A percentile compares a stretch with the other conserved stretches of the same genome.
phyloP scores from a whole-genome alignment of 2,888 invertebrate species.

The Clostera curtula region DNA sequence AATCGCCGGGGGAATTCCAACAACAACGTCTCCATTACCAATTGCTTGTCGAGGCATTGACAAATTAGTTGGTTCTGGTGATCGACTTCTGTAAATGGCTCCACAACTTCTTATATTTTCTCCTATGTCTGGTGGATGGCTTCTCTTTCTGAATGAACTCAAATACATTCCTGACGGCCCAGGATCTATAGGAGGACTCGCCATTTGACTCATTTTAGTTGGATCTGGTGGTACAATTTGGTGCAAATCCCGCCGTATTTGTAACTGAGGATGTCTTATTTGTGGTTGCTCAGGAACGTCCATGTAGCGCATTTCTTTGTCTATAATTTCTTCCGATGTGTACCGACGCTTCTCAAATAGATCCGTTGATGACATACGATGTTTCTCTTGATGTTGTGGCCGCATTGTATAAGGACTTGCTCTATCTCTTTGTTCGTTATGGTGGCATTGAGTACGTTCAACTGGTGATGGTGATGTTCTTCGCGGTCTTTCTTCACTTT shows the following conservation, averaged over 20 bases:
- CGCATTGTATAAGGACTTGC: slow-evolving; percentile 83
- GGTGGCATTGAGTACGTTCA: slow-evolving; percentile 81
- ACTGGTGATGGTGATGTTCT: slow-evolving; percentile 51
- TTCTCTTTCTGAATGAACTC: slow-evolving; percentile 73
- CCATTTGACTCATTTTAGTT: slow-evolving; percentile 51
- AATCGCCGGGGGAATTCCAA: slow-evolving; percentile 54
- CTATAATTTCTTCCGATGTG: slow-evolving; percentile 63
- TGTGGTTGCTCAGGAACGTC: slow-evolving; percentile 63
- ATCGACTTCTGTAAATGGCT: slow-evolving; percentile 56
- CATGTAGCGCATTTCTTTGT: slow-evolving; percentile 63
- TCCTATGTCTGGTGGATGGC: slow-evolving; percentile 68
- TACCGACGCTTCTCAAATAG: slow-evolving; percentile 60
- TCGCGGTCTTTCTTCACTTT: slow-evolving; percentile 60
- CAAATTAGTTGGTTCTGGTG: slow-evolving; percentile 68
- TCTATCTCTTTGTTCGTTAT: slow-evolving; percentile 74
- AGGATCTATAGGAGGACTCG: slow-evolving; percentile 61
- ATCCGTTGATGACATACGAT: slow-evolving; percentile 48
- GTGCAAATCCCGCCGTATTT: slow-evolving; percentile 85
- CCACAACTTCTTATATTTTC: slow-evolving; percentile 58
- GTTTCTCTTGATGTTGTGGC: slow-evolving; percentile 76
- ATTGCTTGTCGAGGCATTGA: slow-evolving; percentile 58
- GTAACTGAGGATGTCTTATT: slow-evolving; percentile 76
- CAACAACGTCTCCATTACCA: slow-evolving; percentile 46
- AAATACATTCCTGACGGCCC: slow-evolving; percentile 64
- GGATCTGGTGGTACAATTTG: slow-evolving; percentile 64